Conservation (phyloP, 53 echinoderm and acorn worm genomes). For the Apostichopus leukothele region DNA sequence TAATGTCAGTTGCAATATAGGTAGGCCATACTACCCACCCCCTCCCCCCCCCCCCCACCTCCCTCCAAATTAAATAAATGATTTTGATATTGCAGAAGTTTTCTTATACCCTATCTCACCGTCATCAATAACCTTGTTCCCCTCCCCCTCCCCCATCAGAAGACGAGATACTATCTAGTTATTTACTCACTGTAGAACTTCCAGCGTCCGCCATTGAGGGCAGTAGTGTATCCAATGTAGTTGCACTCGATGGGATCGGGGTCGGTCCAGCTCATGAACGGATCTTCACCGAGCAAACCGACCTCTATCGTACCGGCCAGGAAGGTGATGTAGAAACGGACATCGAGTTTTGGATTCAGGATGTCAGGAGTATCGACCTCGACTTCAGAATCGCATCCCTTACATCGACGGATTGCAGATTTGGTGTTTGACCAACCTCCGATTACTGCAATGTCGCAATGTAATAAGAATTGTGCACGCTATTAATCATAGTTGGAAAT, state of each 20-base stretch:
- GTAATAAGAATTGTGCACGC: no score
- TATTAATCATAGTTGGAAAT: no score
- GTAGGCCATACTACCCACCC: no score
- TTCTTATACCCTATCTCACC: no score
- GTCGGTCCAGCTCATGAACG: conserved; percentile 70
- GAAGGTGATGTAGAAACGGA: conserved; percentile 70
- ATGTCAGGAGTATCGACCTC: conserved; percentile 55
- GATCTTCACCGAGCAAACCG: conserved; percentile 55
- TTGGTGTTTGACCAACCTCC: conserved; percentile 40
- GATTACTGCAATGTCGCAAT: conserved; percentile 10
- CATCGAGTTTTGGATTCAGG: conserved; percentile 51
- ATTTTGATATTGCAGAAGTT: no score
- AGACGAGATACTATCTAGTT: no score
- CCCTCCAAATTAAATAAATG: no score
- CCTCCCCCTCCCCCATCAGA: no score
- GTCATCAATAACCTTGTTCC: no score
- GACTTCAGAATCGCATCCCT: conserved; percentile 47
- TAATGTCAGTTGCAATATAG: no score
- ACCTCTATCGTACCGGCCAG: conserved; percentile 63
- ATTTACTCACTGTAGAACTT: conserved; percentile 41
- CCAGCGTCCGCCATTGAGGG: conserved; percentile 41
- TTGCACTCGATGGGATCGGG: conserved; percentile 60
- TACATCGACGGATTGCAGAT: conserved; percentile 41
- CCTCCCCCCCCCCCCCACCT: no score
- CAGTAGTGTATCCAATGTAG: conserved; percentile 75